These are phyloP conservation scores for Diaphora mendica DNA, from an alignment of 2,888 invertebrate genomes.

Conservation along the genomic window DNA sequence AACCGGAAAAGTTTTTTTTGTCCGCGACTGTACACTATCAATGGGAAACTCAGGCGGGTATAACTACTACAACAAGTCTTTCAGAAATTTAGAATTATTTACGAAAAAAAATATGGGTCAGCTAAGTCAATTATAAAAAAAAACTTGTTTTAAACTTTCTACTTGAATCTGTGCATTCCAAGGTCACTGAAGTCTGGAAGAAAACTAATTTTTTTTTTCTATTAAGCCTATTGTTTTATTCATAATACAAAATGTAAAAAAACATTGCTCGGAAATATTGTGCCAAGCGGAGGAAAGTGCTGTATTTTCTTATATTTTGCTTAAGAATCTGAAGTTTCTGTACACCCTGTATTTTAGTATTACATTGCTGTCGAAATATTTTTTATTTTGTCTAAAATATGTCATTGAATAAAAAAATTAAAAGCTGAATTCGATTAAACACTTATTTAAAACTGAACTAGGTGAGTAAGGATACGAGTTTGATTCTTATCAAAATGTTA, in stretches of 20 bases:
- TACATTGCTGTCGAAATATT: background rate
- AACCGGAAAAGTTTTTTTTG: too few species aligned
- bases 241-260: conserved; percentile 3
- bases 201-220: conserved; percentile 13
- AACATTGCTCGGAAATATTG: background rate
- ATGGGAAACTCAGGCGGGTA: too few species aligned
- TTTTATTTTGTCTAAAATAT: background rate
- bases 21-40: too few species aligned
- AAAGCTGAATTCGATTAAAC: background rate
- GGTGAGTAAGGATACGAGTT: conserved; percentile 22
- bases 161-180: conserved; percentile 12
- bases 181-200: conserved; percentile 6
- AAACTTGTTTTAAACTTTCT: conserved; percentile 24
- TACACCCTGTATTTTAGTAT: background rate
- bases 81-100: too few species aligned
- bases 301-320: background rate
- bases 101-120: too few species aligned
- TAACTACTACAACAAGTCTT: too few species aligned
- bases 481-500: conserved; percentile 22
- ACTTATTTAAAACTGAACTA: background rate
- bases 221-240: conserved; percentile 25
- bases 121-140: background rate
- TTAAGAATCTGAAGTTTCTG: background rate
- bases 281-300: background rate
- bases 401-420: background rate